Conservation (phyloP, 1,140 invertebrate genomes). For the Trichonephila clavata region DNA sequence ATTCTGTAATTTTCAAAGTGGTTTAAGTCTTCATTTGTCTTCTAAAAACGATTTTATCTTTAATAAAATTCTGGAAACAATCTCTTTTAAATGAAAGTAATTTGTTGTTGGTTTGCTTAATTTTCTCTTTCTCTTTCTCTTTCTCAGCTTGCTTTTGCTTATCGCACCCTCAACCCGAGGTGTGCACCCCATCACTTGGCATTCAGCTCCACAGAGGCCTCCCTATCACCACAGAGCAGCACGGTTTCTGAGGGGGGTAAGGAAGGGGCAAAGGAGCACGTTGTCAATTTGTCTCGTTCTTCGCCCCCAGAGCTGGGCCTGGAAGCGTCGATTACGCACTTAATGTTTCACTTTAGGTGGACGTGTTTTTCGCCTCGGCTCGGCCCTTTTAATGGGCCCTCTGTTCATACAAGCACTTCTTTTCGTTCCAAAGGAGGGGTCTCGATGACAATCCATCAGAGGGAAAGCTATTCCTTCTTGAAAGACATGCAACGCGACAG, state of each 20-base stretch:
- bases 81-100: no score
- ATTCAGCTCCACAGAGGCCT: conserved; percentile 1
- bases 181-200: neutral
- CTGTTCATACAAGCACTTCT: conserved; percentile 13
- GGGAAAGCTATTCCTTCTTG: no score
- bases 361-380: conserved; percentile 28
- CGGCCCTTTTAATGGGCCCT: neutral
- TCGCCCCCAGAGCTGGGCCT: neutral
- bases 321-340: conserved; percentile 49
- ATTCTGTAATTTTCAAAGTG: no score
- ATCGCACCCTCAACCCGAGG: no score
- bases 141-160: no score
- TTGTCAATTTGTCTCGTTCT: conserved; percentile 53
- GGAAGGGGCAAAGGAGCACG: neutral
- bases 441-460: no score
- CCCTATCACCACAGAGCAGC: neutral
- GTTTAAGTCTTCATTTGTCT: no score
- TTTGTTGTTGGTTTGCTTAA: no score
- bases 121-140: no score
- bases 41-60: no score
- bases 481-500: no score
- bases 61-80: no score
- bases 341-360: conserved; percentile 64
- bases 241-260: neutral
- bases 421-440: neutral